Conservation (phyloP, 2,797 vertebrate genomes). For the Protosalanx chinensis region DNA sequence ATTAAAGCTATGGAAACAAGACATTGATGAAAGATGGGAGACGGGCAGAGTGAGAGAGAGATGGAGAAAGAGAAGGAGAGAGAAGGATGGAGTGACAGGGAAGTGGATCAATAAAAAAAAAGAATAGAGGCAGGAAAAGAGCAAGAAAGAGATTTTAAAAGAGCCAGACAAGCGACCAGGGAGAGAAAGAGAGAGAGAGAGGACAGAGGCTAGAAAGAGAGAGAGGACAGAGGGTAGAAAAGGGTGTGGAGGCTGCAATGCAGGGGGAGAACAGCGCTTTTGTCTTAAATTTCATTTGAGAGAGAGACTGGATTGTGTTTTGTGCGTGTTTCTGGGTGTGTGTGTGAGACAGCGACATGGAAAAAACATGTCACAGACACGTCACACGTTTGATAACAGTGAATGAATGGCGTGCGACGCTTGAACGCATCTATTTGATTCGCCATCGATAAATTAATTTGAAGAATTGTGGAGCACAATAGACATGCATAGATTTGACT, state of each 20-base stretch:
- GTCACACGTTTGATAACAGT: background rate
- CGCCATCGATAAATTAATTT: background rate
- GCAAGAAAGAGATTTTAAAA: conserved; percentile 36
- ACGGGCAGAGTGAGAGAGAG: background rate
- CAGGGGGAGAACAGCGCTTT: conserved; percentile 60
- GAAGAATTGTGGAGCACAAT: background rate
- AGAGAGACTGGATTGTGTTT: conserved; percentile 13
- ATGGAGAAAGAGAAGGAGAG: conserved; percentile 18
- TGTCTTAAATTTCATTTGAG: conserved; percentile 35
- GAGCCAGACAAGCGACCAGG: conserved; percentile 12
- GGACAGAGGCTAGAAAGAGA: background rate
- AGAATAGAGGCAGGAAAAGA: conserved; percentile 36
- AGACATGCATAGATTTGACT: background rate
- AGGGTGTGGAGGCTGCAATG: conserved; percentile 79
- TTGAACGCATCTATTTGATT: no score
- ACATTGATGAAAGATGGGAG: background rate
- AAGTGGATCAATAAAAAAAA: background rate
- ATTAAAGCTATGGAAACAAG: conserved; percentile 5
- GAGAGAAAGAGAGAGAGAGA: background rate
- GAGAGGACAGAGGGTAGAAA: conserved; percentile 36
- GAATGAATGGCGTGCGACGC: no score
- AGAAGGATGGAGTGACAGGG: background rate
- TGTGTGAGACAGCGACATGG: background rate
- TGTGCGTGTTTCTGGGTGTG: conserved; percentile 17
- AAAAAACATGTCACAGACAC: no score